These are phyloP conservation scores for Todus mexicanus DNA, from an alignment of 2,797 vertebrate genomes.

Conservation along the genomic window DNA sequence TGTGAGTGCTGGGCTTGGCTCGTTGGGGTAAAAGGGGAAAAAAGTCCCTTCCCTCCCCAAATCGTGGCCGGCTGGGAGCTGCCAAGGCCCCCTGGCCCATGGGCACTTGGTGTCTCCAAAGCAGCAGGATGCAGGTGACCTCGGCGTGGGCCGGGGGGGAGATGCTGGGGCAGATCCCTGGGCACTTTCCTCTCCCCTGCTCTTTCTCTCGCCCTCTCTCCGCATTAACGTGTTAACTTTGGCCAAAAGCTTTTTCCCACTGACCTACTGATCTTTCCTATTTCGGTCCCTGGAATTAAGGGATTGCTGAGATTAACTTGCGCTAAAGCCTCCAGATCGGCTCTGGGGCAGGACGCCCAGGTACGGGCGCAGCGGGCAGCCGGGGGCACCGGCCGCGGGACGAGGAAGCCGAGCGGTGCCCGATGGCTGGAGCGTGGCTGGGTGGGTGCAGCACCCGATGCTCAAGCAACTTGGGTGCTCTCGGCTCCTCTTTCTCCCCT, in stretches of 20 bases:
- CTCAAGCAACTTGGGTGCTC: fast-evolving
- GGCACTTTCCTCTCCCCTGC: background rate
- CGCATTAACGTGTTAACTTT: constrained; percentile 19
- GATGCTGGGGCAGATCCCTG: background rate
- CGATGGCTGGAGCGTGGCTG: fast-evolving
- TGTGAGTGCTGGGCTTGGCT: fast-evolving
- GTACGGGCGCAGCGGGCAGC: background rate
- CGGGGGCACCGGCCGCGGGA: background rate
- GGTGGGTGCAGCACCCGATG: background rate
- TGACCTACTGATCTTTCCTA: constrained; percentile 69
- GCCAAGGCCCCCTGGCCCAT: background rate
- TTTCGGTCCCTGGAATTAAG: constrained; percentile 54
- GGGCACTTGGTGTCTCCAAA: background rate
- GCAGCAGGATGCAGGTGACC: fast-evolving
- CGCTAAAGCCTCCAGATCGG: constrained; percentile 22
- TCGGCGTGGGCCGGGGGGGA: fast-evolving
- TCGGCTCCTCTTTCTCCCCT: background rate
- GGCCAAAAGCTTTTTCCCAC: constrained; percentile 65
- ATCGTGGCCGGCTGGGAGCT: fast-evolving
- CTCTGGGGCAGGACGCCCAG: constrained; percentile 1
- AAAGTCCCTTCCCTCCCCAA: background rate
- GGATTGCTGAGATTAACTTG: constrained; percentile 55
- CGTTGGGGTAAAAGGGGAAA: background rate
- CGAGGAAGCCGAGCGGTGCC: background rate
- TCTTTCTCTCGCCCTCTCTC: background rate